Conservation (phyloP, 1,140 invertebrate genomes). For the Ruditapes philippinarum region DNA sequence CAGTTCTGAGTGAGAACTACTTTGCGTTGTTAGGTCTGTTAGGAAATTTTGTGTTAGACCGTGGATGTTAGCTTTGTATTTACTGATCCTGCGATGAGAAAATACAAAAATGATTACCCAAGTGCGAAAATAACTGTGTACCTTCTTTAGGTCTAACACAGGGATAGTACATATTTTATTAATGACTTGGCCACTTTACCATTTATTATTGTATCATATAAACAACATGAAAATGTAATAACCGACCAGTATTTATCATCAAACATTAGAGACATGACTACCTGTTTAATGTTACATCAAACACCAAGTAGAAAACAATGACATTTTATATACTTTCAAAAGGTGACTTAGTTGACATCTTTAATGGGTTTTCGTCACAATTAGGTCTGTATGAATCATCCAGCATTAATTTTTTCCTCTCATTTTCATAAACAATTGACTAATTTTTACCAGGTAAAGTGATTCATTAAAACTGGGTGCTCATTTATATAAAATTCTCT, state of each 20-base stretch:
- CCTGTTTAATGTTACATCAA: slow-evolving; percentile 1
- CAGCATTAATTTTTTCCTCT: not conserved
- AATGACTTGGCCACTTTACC: too few relatives aligned
- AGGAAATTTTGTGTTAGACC: too few relatives aligned
- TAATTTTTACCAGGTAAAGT: not conserved
- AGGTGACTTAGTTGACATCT: slow-evolving; percentile 10
- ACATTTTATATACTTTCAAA: not conserved
- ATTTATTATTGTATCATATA: not conserved
- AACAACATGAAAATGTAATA: not conserved
- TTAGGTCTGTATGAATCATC: not conserved
- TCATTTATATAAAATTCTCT: too few relatives aligned
- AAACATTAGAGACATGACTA: not conserved
- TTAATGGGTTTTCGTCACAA: slow-evolving; percentile 17
- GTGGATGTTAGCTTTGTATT: too few relatives aligned
- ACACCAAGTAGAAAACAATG: not conserved
- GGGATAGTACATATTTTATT: not conserved
- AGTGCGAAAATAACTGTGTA: too few relatives aligned
- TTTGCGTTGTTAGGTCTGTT: too few relatives aligned
- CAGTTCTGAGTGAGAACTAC: too few relatives aligned
- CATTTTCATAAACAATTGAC: slow-evolving; percentile 9
- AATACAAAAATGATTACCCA: too few relatives aligned
- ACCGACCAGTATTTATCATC: not conserved
- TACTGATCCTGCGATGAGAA: too few relatives aligned
- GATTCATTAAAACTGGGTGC: too few relatives aligned
- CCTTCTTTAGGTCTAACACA: too few relatives aligned